phyloP scores from a whole-genome alignment of 2,113 vertebrate genomes.

The Chaetops frenatus region DNA sequence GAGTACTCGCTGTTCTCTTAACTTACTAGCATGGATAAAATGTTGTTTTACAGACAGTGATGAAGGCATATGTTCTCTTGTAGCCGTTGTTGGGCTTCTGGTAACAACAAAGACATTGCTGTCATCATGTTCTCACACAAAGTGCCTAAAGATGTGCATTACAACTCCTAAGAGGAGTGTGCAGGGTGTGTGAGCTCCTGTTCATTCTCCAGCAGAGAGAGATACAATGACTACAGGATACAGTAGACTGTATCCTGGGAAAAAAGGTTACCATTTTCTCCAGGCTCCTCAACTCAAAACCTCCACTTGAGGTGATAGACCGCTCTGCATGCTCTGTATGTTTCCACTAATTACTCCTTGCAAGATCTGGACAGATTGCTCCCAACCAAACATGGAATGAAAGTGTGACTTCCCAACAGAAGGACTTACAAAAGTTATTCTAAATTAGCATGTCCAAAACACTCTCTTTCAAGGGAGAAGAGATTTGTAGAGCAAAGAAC shows the following conservation, averaged over 20 bases:
- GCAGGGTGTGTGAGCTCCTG: background rate
- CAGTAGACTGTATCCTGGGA: background rate
- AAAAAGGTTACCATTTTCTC: background rate
- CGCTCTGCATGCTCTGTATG: background rate
- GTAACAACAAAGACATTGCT: background rate
- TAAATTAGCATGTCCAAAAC: background rate
- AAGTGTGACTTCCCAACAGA: background rate
- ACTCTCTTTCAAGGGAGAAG: background rate
- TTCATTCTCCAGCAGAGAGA: background rate
- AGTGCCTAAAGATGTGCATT: background rate
- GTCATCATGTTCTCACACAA: background rate
- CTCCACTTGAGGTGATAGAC: background rate
- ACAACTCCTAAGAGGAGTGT: background rate
- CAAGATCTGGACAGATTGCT: slow-evolving; percentile 7
- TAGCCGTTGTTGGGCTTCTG: background rate
- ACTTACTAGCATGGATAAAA: background rate
- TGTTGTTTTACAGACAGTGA: background rate
- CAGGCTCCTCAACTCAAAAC: background rate
- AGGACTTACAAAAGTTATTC: background rate
- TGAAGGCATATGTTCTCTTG: background rate
- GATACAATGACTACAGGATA: background rate
- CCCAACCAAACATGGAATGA: background rate
- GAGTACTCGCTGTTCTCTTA: background rate
- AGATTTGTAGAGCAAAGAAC: background rate
- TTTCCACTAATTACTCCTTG: background rate